Base-by-base conservation (phyloP, 2,113 vertebrate genomes). In the Mus musculus region DNA sequence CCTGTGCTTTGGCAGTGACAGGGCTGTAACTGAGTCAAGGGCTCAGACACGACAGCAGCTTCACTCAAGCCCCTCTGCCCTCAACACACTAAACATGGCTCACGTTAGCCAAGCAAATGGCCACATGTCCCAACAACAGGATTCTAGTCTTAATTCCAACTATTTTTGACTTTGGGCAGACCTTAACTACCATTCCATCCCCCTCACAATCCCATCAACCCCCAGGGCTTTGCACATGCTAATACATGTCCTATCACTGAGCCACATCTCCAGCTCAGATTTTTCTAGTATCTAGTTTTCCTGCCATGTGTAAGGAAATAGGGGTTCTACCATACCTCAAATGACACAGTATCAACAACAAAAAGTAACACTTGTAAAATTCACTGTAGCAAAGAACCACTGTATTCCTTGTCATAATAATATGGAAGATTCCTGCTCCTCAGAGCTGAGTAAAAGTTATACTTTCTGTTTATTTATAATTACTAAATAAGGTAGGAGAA, bases 401-500 rank as follows among this genome's bases (percentile, higher is more conserved):
- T 72, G 36, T 28, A 76, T 86, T 69, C 39, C 16, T 42, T 85
- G 71, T 65, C 24, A 93, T 42, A 89, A 75, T 42, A 89, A 96
- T 63, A 20, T 36, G 84, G 90, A 92, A 88, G 91, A 89, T 63
- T 80, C 7, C 59, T 93, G 4, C 26, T 92, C 75, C 39, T 59
- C 49, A 82, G 84, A 88, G 42, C 89, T 6, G 28, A 86, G 82
- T 54, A 90, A 72, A 72, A 28, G 24, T 75, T 56, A 56, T 5
- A 85, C 72, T 91, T 94, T 67, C 67, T 81, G 78, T 20, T 46
- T 93, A 54, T 73, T 94, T 94, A 61, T 72, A 88, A 65, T 84
- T 63, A 85, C 59, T 84, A 42, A 63, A 42, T 63, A 42, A 92
- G 26, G 4, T 52, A 20, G 54, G 36, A 14, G 46, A 92, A 94